Base-by-base conservation (phyloP, 2,113 vertebrate species). In the Callorhinus ursinus region DNA sequence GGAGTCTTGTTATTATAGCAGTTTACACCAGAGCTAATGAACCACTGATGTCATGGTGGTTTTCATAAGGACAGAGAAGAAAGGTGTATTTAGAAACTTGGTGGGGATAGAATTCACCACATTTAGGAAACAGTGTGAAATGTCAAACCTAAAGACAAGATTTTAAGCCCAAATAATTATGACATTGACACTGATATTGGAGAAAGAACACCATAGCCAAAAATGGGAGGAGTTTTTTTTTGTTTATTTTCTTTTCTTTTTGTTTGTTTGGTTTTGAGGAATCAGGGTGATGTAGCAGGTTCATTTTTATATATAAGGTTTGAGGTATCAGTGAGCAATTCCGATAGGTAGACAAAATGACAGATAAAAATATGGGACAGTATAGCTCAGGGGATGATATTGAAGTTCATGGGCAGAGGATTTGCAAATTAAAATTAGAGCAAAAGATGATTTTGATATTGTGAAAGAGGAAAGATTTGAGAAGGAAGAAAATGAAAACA, bases 151-250 rank as follows among this genome's bases (percentile, higher is more conserved):
- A 24, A 84, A 81, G 57, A 57, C 12, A 96, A 77, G 26, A 82
- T 88, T 88, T 80, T 84, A 91, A 91, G 19, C 15, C 42, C 80
- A 85, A 91, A 88, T 94, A 46, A 51, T 31, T 53, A 31, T 85
- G 71, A 51, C 8, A n/a, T 33, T 59, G 59, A 31, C 1, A 49
- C 9, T 76, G 55, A 71, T 92, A 72, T 51, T 74, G 24, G 49
- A 80, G 39, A 81, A 31, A 1, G 39, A 80, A 18, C 2, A 59
- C 26, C 16, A 77, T 12, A 72, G 11, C 1, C 33, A 69, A 80
- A 96, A 91, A 15, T 53, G 11, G 19, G 24, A 46, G 16, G 26
- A 19, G 16, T 18, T n/a, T 14, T 15, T n/a, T 76, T 76, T 46
- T 65, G 19, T 72, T 88, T 61, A 12, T 71, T 72, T 81, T 51